These are phyloP conservation scores for Microtus pennsylvanicus DNA, from an alignment of 2,113 vertebrate genomes.

Conservation along the genomic window DNA sequence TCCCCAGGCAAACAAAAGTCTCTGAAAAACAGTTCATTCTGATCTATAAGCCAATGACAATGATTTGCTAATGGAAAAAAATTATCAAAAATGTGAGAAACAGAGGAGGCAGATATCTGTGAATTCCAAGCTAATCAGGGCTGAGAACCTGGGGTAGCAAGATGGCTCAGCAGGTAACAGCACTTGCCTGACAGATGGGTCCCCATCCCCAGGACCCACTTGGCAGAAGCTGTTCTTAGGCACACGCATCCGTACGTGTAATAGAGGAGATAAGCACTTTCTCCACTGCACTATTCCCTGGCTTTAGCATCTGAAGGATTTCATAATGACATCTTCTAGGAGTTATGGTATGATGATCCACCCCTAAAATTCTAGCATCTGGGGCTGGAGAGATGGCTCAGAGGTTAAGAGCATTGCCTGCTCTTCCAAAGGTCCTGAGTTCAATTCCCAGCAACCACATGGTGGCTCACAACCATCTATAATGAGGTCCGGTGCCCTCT, in stretches of 20 bases:
- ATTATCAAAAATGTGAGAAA: background rate
- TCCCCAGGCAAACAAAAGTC: background rate
- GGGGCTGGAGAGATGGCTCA: too few species aligned
- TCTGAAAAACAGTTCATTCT: background rate
- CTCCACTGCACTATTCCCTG: background rate
- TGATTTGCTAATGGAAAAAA: background rate
- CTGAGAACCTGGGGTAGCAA: background rate
- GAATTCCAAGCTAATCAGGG: background rate
- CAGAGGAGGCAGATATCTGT: background rate
- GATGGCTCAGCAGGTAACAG: background rate
- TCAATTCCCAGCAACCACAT: too few species aligned
- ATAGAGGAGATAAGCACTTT: background rate
- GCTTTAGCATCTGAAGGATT: background rate
- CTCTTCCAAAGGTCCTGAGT: too few species aligned
- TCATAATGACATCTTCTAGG: background rate
- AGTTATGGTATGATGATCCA: background rate
- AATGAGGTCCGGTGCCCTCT: too few species aligned
- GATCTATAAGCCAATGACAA: background rate
- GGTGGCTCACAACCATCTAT: too few species aligned
- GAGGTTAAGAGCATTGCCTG: too few species aligned
- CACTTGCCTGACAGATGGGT: background rate
- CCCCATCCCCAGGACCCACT: background rate
- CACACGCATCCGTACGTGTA: background rate
- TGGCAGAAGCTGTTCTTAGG: background rate
- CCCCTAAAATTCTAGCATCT: background rate